Evolutionary conservation across 2,888 invertebrate genomes (phyloP).

Genomic region (Dendrolimus houi): DNA sequence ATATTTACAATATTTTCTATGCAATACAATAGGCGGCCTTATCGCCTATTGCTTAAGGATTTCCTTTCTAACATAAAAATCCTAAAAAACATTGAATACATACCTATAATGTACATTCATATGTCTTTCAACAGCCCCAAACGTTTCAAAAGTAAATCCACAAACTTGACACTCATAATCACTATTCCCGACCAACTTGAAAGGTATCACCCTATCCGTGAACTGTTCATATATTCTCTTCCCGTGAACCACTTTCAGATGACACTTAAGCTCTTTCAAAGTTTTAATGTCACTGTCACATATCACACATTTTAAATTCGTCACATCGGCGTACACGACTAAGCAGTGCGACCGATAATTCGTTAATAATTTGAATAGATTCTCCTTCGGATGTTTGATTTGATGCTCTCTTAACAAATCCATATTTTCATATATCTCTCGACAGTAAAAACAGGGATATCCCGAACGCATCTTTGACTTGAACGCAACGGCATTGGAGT

Average conservation of each 20-base stretch:
- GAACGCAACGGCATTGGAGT: conserved; percentile 30
- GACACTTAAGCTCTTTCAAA: conserved; percentile 22
- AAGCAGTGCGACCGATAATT: conserved; percentile 23
- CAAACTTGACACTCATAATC: conserved; percentile 35
- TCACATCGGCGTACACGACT: conserved; percentile 29
- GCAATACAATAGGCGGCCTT: too few species aligned
- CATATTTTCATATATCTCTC: conserved; percentile 18
- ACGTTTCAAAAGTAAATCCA: conserved; percentile 50
- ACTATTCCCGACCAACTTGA: conserved; percentile 18
- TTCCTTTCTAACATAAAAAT: too few species aligned
- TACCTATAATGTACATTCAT: conserved; percentile 57
- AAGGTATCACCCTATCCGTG: conserved; percentile 29
- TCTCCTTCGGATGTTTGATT: conserved; percentile 11
- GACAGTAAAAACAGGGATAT: conserved; percentile 32
- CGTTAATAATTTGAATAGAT: conserved; percentile 14
- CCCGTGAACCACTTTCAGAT: conserved; percentile 19
- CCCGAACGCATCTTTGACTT: conserved; percentile 26
- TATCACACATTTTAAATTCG: conserved; percentile 26
- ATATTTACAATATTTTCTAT: too few species aligned
- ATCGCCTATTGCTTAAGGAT: too few species aligned
- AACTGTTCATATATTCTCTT: conserved; percentile 23
- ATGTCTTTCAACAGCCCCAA: conserved; percentile 56
- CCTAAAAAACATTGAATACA: neutral
- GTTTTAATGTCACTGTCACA: conserved; percentile 17
- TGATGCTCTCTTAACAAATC: conserved; percentile 20